phyloP scores from a whole-genome alignment of 2,797 vertebrate species.

The Thalassophryne amazonica region DNA sequence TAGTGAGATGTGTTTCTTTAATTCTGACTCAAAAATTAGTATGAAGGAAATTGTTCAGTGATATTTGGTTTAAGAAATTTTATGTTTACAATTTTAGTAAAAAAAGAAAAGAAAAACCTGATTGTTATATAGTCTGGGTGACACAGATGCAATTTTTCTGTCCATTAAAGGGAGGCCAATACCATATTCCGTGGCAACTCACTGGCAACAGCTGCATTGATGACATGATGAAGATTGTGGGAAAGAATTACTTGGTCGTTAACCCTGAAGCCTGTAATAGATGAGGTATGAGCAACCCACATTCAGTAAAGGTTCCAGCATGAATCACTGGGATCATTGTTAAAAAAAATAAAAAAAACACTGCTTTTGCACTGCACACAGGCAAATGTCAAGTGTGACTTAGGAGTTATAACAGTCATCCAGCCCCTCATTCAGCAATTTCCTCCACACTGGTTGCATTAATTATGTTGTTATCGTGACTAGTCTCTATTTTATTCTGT shows the following conservation, averaged over 20 bases:
- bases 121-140: not conserved
- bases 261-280: conserved; percentile 94
- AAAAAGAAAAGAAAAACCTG: too few relatives aligned
- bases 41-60: too few relatives aligned
- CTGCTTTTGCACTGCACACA: conserved; percentile 1
- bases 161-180: conserved; percentile 90
- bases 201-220: conserved; percentile 93
- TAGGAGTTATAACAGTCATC: not conserved
- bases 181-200: conserved; percentile 97
- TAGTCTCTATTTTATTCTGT: too few relatives aligned
- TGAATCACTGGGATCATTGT: conserved; percentile 14
- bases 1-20: too few relatives aligned
- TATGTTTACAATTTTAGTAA: too few relatives aligned
- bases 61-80: too few relatives aligned
- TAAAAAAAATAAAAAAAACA: conserved; percentile 15
- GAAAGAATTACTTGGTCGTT: conserved; percentile 93
- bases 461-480: too few relatives aligned
- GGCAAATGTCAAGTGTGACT: conserved; percentile 15
- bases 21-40: too few relatives aligned
- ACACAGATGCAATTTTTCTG: conserved; percentile 1
- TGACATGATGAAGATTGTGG: conserved; percentile 99
- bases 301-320: not conserved
- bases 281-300: conserved; percentile 83
- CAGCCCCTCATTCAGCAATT: not conserved
- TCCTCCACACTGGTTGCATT: not conserved